Evolutionary conservation across 2,888 invertebrate species (phyloP).

Genomic region (Epinotia ramella): DNA sequence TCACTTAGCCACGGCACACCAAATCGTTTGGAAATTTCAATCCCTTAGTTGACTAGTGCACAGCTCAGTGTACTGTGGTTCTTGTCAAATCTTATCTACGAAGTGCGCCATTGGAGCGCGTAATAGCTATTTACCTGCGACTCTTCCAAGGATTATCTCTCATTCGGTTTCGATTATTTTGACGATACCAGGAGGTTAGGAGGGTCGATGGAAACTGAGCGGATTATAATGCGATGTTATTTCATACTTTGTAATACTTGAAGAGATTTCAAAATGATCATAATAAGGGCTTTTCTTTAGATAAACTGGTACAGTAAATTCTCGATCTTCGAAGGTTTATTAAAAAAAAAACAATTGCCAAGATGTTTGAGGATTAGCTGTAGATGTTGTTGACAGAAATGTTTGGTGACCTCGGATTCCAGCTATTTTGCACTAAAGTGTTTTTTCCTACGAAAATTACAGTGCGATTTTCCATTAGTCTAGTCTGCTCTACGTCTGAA

Average conservation of each 20-base stretch:
- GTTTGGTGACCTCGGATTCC: background rate
- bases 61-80: conserved; percentile 47
- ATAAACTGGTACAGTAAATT: background rate
- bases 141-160: conserved; percentile 71
- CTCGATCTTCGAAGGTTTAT: background rate
- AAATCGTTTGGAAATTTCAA: background rate
- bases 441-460: background rate
- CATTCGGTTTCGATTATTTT: conserved; percentile 73
- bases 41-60: background rate
- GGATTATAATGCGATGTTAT: conserved; percentile 36
- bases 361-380: background rate
- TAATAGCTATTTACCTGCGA: conserved; percentile 83
- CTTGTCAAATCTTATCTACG: conserved; percentile 77
- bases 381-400: background rate
- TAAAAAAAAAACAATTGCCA: background rate
- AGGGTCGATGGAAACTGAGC: conserved; percentile 56
- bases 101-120: conserved; percentile 73
- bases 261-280: background rate
- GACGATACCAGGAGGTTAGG: conserved; percentile 66
- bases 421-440: background rate
- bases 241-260: conserved; percentile 10
- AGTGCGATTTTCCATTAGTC: background rate
- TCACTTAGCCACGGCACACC: too few species aligned
- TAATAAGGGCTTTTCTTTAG: background rate
- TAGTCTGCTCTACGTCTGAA: background rate